Evolutionary conservation across 2,888 invertebrate species (phyloP), one percentile per base, ranked within the genome.

Genomic region (Phanerotoma sp.): DNA sequence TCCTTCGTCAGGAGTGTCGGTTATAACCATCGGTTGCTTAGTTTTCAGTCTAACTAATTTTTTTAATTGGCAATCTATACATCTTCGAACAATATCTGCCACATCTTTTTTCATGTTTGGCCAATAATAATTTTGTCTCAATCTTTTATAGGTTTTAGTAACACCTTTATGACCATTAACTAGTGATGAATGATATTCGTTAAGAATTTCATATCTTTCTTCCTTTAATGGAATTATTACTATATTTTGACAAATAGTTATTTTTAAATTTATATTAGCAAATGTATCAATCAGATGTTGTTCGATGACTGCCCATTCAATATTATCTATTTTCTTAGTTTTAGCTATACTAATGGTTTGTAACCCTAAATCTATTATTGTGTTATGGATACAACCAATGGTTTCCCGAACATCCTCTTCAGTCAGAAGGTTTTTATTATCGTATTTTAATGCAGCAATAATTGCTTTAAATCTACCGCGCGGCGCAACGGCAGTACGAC

Each of bases 91-190:
- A 22, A 21, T 13, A 7, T 22, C 22, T 4, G 11, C 15, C 3
- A 41, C n/a, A n/a, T n/a, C n/a, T n/a, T n/a, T n/a, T n/a, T n/a
- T n/a, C n/a, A n/a, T n/a, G n/a, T n/a, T n/a, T n/a, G n/a, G n/a
- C n/a, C n/a, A n/a, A n/a, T n/a, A n/a, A n/a, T n/a, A n/a, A n/a
- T n/a, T n/a, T n/a, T n/a, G n/a, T n/a, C n/a, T n/a, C n/a, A n/a
- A n/a, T n/a, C n/a, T n/a, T n/a, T n/a, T n/a, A n/a, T n/a, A n/a
- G n/a, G n/a, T n/a, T n/a, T n/a, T n/a, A n/a, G n/a, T n/a, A n/a
- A n/a, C n/a, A n/a, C n/a, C n/a, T n/a, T n/a, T n/a, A n/a, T 58
- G 60, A 4, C 60, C 58, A 7, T 51, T 54, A 2, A 46, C 18
- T 0, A 41, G 32, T 1, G 56, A 56, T 7, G 49, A 54, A 30